A percentile compares a stretch with the other conserved stretches of the same genome.
These are phyloP conservation scores for Martes martes DNA, from an alignment of 2,113 vertebrate genomes.

Conservation along the genomic window DNA sequence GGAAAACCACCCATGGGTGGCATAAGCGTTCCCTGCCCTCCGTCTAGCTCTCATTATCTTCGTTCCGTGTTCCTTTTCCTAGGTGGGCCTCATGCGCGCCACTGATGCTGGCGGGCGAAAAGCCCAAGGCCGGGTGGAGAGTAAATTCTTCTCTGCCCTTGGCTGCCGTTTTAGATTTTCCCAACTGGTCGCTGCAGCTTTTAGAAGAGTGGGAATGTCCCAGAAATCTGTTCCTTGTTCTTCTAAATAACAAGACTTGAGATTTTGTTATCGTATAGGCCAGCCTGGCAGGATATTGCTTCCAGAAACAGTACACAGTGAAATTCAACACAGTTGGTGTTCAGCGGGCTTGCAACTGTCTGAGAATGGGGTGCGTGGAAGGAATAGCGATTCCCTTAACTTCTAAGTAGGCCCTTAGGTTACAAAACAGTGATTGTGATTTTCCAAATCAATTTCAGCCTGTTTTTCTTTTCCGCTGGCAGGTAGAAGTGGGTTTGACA, in stretches of 20 bases:
- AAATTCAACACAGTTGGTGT: slow-evolving; percentile 73
- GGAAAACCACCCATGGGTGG: slow-evolving; percentile 70
- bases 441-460: slow-evolving; percentile 66
- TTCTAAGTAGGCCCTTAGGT: slow-evolving; percentile 70
- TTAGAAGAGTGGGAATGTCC: slow-evolving; percentile 67
- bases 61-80: slow-evolving; percentile 46
- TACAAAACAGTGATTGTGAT: slow-evolving; percentile 70
- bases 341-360: slow-evolving; percentile 59
- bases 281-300: slow-evolving; percentile 71
- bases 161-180: slow-evolving; percentile 61
- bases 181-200: slow-evolving; percentile 67
- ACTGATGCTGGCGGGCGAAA: background rate
- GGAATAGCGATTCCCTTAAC: slow-evolving; percentile 70
- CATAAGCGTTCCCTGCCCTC: slow-evolving; percentile 67
- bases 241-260: slow-evolving; percentile 72
- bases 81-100: slow-evolving; percentile 24
- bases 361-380: slow-evolving; percentile 53
- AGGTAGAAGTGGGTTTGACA: slow-evolving; percentile 63
- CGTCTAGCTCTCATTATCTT: slow-evolving; percentile 55
- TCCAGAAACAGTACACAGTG: slow-evolving; percentile 68
- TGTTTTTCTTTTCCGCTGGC: slow-evolving; percentile 41
- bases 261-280: slow-evolving; percentile 72
- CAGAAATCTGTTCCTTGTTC: slow-evolving; percentile 72
- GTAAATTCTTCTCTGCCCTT: slow-evolving; percentile 50
- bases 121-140: slow-evolving; percentile 28